A percentile compares a stretch with the other conserved stretches of the same genome.
Conservation (phyloP, 1,140 invertebrate genomes). For the Melanaphis sacchari region DNA sequence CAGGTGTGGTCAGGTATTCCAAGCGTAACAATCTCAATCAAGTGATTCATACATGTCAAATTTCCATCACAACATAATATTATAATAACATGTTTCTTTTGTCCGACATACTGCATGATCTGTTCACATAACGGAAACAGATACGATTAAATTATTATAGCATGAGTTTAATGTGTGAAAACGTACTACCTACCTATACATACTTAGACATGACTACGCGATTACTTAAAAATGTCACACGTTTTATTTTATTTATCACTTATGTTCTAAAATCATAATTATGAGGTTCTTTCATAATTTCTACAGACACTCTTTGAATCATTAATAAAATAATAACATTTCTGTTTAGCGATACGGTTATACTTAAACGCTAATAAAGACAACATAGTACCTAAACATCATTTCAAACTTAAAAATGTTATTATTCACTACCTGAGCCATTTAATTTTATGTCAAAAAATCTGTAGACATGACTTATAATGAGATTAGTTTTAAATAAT, state of each 20-base stretch:
- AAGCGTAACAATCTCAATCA: neutral
- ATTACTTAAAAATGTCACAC: neutral
- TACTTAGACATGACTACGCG: neutral
- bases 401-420: neutral
- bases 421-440: neutral
- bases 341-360: neutral
- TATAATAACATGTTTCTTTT: neutral
- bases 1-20: neutral
- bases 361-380: too few species aligned
- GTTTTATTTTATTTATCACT: neutral
- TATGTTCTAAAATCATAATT: neutral
- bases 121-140: slow-evolving; percentile 17
- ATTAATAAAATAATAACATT: neutral
- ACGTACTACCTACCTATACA: neutral
- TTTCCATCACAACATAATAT: neutral
- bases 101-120: neutral
- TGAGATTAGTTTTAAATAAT: neutral
- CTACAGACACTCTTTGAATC: neutral
- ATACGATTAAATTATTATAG: slow-evolving; percentile 25
- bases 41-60: slow-evolving; percentile 8
- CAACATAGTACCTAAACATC: neutral
- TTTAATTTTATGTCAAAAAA: neutral
- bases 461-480: neutral
- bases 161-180: neutral
- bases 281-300: neutral